phyloP scores from a whole-genome alignment of 2,797 vertebrate genomes.

The Leucoraja ocellata region DNA sequence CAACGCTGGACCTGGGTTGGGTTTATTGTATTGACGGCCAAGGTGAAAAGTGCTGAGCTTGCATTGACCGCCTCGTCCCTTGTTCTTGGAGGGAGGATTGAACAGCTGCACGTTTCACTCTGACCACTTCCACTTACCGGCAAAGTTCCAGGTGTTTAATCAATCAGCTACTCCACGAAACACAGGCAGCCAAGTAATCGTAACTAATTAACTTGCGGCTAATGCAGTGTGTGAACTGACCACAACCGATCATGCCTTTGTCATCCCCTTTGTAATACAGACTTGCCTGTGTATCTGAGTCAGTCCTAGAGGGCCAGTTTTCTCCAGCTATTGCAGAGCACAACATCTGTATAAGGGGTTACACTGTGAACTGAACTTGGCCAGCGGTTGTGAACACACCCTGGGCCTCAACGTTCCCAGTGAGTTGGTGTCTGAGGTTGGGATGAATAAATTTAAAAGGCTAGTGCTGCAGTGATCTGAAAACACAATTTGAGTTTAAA shows the following conservation, averaged over 20 bases:
- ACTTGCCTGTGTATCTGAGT: neutral
- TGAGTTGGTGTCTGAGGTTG: neutral
- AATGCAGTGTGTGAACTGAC: neutral
- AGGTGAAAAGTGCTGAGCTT: conserved; percentile 45
- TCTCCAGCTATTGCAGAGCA: neutral
- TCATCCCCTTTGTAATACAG: neutral
- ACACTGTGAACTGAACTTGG: neutral
- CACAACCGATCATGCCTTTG: neutral
- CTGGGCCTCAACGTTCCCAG: neutral
- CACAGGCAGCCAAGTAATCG: neutral
- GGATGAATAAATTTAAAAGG: neutral
- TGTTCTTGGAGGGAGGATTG: conserved; percentile 47
- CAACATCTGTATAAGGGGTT: neutral
- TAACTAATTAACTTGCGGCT: neutral
- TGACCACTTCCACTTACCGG: conserved; percentile 36
- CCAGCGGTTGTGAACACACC: neutral
- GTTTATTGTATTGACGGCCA: conserved; percentile 40
- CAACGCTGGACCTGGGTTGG: conserved; percentile 33
- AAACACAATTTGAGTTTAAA: neutral
- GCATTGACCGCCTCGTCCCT: conserved; percentile 41
- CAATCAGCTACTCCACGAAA: neutral
- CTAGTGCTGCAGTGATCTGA: neutral
- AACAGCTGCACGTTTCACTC: conserved; percentile 46
- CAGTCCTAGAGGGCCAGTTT: neutral
- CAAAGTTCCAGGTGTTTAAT: neutral